Conservation (phyloP, 1,140 invertebrate species). For the Zaprionus inermis region DNA sequence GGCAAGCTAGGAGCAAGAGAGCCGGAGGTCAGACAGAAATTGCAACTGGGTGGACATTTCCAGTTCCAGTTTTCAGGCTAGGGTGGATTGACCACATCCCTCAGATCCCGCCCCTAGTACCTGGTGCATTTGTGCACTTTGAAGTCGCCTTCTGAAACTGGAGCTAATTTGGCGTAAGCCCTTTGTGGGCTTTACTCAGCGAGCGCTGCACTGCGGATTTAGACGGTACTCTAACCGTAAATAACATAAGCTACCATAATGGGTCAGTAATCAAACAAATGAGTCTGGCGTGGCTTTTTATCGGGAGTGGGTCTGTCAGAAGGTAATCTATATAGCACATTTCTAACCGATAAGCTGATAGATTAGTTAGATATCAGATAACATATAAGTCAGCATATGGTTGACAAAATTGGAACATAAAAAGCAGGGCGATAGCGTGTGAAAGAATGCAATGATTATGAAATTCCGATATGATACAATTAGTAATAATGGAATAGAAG, state of each 20-base stretch:
- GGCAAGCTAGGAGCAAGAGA: constrained; percentile 20
- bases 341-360: not conserved
- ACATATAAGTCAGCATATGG: not conserved
- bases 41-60: constrained; percentile 23
- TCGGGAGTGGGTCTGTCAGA: not conserved
- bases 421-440: not conserved
- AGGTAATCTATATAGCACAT: not conserved
- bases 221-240: constrained; percentile 20
- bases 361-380: not conserved
- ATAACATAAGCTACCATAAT: constrained; percentile 41
- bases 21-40: constrained; percentile 20
- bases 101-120: not conserved
- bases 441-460: not conserved
- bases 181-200: constrained; percentile 32
- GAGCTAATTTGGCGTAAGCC: constrained; percentile 52
- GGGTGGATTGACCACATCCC: constrained; percentile 13
- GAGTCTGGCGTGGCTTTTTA: constrained; percentile 4
- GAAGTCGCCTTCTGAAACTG: constrained; percentile 51
- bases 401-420: not conserved
- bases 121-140: constrained; percentile 42
- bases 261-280: constrained; percentile 47
- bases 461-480: no score
- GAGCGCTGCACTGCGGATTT: constrained; percentile 45
- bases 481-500: not conserved
- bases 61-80: not conserved